Evolutionary conservation across 2,113 vertebrate genomes (phyloP).

Genomic region (Myotis yumanensis): DNA sequence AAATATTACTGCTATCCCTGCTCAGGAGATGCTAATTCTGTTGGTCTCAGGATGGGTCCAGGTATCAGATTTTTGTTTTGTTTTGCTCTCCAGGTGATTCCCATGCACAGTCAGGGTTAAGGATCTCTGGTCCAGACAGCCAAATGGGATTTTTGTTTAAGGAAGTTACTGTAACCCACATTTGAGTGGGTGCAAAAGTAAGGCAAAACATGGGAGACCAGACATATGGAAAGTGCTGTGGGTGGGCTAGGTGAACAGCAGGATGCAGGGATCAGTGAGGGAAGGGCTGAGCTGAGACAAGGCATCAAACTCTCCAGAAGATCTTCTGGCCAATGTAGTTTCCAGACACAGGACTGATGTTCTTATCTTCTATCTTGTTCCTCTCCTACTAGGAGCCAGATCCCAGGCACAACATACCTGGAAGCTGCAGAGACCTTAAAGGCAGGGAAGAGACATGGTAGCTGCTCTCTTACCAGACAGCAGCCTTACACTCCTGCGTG

Average conservation of each 20-base stretch:
- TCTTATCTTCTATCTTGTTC: not conserved
- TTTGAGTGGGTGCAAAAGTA: not conserved
- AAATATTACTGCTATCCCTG: not conserved
- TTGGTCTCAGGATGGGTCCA: not conserved
- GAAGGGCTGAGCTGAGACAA: not conserved
- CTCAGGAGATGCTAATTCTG: not conserved
- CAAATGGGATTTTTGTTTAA: not conserved
- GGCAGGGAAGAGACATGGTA: not conserved
- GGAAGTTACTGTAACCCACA: not conserved
- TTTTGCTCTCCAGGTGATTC: not conserved
- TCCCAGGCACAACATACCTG: not conserved
- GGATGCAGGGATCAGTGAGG: not conserved
- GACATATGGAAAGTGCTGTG: not conserved
- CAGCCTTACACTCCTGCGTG: not conserved
- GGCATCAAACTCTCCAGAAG: not conserved
- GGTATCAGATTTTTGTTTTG: not conserved
- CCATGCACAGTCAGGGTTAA: not conserved
- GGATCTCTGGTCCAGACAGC: not conserved
- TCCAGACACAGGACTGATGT: not conserved
- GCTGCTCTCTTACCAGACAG: not conserved
- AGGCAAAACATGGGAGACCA: not conserved
- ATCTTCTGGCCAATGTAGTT: not conserved
- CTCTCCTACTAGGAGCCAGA: not conserved
- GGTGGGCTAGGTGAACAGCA: not conserved
- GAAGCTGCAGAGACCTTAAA: not conserved